A percentile compares a stretch with the other conserved stretches of the same genome.
Conservation (phyloP, 2,888 invertebrate species). For the Drosophila barbarae region DNA sequence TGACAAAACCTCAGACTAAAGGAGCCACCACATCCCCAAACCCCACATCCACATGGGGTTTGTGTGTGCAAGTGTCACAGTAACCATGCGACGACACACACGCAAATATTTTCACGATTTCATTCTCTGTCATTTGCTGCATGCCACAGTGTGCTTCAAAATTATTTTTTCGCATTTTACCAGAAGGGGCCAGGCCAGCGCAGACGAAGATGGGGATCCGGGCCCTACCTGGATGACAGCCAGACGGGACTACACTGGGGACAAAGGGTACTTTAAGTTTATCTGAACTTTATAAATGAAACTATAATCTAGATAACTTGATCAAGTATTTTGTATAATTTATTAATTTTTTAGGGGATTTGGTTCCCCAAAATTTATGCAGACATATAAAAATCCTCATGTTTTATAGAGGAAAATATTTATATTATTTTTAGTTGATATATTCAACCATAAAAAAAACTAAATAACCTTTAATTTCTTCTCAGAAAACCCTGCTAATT, state of each 20-base stretch:
- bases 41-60: constrained; percentile 17
- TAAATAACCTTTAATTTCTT: background rate
- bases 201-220: constrained; percentile 24
- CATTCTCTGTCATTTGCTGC: constrained; percentile 79
- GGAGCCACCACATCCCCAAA: constrained; percentile 11
- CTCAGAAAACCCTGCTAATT: background rate
- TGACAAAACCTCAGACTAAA: constrained; percentile 15
- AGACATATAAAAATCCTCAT: background rate
- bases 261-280: constrained; percentile 7
- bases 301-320: background rate
- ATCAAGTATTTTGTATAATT: background rate
- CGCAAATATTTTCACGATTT: constrained; percentile 79
- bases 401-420: background rate
- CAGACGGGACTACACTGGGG: constrained; percentile 26
- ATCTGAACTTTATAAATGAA: background rate
- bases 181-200: constrained; percentile 17
- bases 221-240: constrained; percentile 40
- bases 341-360: too few species aligned
- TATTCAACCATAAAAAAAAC: background rate
- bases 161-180: constrained; percentile 66
- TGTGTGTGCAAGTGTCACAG: constrained; percentile 69
- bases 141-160: constrained; percentile 78
- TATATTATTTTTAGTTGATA: background rate
- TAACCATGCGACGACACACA: constrained; percentile 77
- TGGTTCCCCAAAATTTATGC: background rate